These are phyloP conservation scores for Hydrozoanthus tunicans DNA, from an alignment of 64 coral and sea anemone genomes.

Conservation along the genomic window DNA sequence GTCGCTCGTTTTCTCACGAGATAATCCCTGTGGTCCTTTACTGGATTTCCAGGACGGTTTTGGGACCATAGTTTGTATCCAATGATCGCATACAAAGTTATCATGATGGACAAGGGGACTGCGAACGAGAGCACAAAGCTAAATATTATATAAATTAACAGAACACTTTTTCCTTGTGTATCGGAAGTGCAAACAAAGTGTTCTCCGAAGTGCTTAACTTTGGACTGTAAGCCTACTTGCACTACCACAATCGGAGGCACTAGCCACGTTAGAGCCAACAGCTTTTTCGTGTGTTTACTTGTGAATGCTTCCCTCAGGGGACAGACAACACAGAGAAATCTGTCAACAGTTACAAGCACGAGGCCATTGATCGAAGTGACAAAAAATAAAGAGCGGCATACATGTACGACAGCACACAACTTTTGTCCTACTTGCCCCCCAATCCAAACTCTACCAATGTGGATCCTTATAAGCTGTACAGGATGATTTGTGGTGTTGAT, in stretches of 20 bases:
- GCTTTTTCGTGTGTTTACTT: slow-evolving; percentile 6
- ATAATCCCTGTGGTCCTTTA: not conserved
- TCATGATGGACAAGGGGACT: not conserved
- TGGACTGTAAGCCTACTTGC: not conserved
- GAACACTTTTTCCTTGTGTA: not conserved
- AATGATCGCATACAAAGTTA: not conserved
- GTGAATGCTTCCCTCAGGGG: not conserved
- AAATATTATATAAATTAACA: not conserved
- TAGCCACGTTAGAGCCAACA: not conserved
- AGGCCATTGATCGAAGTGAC: not conserved
- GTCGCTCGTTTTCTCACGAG: not conserved
- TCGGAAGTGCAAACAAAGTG: not conserved
- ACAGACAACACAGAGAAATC: slow-evolving; percentile 7
- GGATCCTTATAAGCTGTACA: not conserved
- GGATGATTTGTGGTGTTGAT: slow-evolving; percentile 16
- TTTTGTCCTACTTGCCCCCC: not conserved
- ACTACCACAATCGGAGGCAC: not conserved
- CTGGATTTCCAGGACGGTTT: not conserved
- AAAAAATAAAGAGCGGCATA: not conserved
- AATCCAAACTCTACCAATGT: slow-evolving; percentile 14
- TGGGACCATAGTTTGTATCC: slow-evolving; percentile 27
- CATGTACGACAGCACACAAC: not conserved
- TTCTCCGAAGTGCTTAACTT: not conserved
- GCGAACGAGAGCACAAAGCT: not conserved
- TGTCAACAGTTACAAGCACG: not conserved